phyloP scores from a whole-genome alignment of 2,888 invertebrate genomes.

The Brenthis daphne region DNA sequence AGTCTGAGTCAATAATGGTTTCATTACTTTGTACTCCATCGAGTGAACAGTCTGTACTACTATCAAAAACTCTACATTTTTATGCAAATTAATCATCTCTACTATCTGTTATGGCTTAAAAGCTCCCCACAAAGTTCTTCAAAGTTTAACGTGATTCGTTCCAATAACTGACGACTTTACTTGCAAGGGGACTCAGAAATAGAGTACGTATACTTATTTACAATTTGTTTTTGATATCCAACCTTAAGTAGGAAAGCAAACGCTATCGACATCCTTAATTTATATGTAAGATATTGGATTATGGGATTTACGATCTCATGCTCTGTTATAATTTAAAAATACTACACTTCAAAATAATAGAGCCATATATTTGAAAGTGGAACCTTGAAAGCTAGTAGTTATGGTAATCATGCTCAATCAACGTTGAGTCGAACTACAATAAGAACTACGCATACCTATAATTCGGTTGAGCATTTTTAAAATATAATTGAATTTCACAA shows the following conservation, averaged over 20 bases:
- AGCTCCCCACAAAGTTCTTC: conserved; percentile 25
- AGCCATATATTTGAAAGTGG: no score
- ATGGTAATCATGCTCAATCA: neutral
- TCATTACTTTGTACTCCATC: neutral
- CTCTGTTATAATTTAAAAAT: no score
- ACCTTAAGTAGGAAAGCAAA: neutral
- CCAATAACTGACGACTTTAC: conserved; percentile 27
- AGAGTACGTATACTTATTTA: conserved; percentile 21
- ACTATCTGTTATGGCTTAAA: conserved; percentile 7
- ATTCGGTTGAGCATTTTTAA: neutral
- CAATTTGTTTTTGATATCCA: conserved; percentile 6
- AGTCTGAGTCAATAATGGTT: neutral
- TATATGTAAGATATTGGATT: no score
- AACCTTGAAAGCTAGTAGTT: neutral
- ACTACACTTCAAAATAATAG: no score
- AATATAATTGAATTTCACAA: neutral
- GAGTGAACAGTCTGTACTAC: neutral
- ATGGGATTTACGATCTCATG: no score
- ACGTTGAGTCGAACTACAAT: neutral
- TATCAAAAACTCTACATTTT: neutral
- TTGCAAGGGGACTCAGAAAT: conserved; percentile 23
- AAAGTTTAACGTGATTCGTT: conserved; percentile 33
- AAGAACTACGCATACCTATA: neutral
- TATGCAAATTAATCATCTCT: neutral
- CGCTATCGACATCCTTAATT: no score